Evolutionary conservation across 2,888 invertebrate species (phyloP), one percentile per base, ranked within the genome.

Genomic region (Brachyptera putata): DNA sequence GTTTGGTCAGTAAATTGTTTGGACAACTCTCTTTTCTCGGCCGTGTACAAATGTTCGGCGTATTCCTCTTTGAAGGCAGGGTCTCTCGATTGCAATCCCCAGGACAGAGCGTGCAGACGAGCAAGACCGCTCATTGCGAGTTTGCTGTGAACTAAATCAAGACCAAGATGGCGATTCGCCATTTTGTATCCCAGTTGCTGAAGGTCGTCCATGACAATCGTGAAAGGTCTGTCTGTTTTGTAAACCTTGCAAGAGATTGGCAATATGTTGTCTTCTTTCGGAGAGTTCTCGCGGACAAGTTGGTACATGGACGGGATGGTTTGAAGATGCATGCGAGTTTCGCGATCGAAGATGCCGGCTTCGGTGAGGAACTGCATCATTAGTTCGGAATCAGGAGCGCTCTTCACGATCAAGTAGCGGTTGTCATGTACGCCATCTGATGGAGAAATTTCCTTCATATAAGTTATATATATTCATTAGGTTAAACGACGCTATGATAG

Each of bases 61-160:
- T 53, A 62, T 7, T 3, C 13, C 18, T 60, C 56, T 21, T 62
- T 11, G 34, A 18, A 9, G 13, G n/a, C 3, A 9, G 64, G 62
- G 25, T 62, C 41, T 21, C 25, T 11, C 16, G 49, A 49, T 18
- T 50, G 9, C 13, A 61, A 36, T 1, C 41, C 63, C 3, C 50
- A 13, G n/a, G 65, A 65, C 24, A 61, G 41, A 1, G 62, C 65
- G 43, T 65, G 65, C 11, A 62, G 49, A 11, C 58, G 57, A 2
- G 63, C 65, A 11, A 65, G 36, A 11, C 48, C 58, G 26, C 36
- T 49, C 4, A 63, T 49, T 1, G 61, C 55, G 4, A 55, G 34
- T 25, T 22, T 22, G 26, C 39, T 41, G 36, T 60, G 61, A 4
- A 24, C 61, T 7, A 58, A 21, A 43, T 63, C 60, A 22, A 65